Base-by-base conservation (phyloP, 2,797 vertebrate genomes). In the Clamator glandarius region DNA sequence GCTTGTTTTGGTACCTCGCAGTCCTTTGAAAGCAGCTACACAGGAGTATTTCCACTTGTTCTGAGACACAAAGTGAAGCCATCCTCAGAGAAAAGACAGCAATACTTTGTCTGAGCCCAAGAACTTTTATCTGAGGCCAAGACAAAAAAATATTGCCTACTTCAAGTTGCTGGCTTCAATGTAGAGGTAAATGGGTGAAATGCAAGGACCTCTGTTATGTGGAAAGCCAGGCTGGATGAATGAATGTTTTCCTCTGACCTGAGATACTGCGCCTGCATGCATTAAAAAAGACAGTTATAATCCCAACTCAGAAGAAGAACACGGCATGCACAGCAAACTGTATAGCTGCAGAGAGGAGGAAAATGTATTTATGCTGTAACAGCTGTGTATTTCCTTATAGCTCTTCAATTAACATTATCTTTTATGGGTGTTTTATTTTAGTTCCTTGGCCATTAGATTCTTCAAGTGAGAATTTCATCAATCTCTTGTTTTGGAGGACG, bases 401-500 rank as follows among this genome's bases (percentile, higher is more conserved):
- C 42, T 68, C 57, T 87, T 35, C 81, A 58, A 62, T 87, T 89
- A 69, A 72, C 51, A 50, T 41, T 39, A 21, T 55, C 42, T 93
- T 90, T 59, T 73, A 36, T 0, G 0, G 70, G 58, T 29, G 62
- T 39, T 28, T 23, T 52, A 46, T 68, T 82, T 85, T 82, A 52
- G 33, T 39, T 72, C n/a, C 17, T 55, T 66, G 76, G 29, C 46
- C 73, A n/a, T 64, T 85, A 28, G 61, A 80, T 55, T 72, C 93
- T 84, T 92, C 72, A 81, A 84, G 50, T 29, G 58, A 55, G 23
- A 18, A 35, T 78, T 95, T 87, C 75, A 91, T 93, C 93, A 83
- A 87, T 95, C 84, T 94, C 89, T 77, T 64, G 25, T 33, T 95
- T 69, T 35, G 41, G 68, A 14, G 51, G 58, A 66, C 83, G 78